Percentiles rank a stretch among this genome's conserved stretches.
phyloP scores from a whole-genome alignment of 2,797 vertebrate species.

The Ctenopoma kingsleyae region DNA sequence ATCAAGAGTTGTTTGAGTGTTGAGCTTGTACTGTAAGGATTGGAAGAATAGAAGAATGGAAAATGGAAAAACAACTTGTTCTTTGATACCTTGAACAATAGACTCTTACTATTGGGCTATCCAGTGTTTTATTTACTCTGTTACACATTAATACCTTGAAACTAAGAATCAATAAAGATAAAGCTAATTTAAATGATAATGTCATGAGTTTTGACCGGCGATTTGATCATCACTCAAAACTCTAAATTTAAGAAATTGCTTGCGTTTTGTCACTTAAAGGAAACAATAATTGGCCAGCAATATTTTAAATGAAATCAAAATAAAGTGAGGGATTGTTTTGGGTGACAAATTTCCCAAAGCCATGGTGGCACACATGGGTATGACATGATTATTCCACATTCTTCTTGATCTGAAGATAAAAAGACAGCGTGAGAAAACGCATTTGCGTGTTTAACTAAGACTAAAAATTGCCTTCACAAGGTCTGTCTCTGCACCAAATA shows the following conservation, averaged over 20 bases:
- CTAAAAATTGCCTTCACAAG: not conserved
- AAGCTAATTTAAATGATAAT: no score
- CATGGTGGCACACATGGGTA: not conserved
- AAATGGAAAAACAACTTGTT: no score
- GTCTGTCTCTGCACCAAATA: slow-evolving; percentile 16
- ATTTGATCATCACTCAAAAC: no score
- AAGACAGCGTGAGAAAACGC: not conserved
- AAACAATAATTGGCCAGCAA: not conserved
- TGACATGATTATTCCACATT: slow-evolving; percentile 35
- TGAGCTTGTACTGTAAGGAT: no score
- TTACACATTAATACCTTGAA: not conserved
- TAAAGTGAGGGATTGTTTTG: no score
- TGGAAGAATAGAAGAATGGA: no score
- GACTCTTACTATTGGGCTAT: not conserved
- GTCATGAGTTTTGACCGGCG: no score
- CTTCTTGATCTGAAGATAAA: slow-evolving; percentile 46
- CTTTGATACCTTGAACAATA: no score
- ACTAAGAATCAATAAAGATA: not conserved
- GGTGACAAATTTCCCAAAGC: slow-evolving; percentile 1
- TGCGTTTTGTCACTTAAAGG: not conserved
- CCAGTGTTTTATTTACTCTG: not conserved
- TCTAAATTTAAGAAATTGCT: no score
- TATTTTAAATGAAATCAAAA: no score
- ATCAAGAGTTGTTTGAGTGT: no score
- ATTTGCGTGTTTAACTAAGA: slow-evolving; percentile 39